These are phyloP conservation scores for Tachysurus fulvidraco DNA, from an alignment of 2,113 vertebrate genomes.

Conservation along the genomic window DNA sequence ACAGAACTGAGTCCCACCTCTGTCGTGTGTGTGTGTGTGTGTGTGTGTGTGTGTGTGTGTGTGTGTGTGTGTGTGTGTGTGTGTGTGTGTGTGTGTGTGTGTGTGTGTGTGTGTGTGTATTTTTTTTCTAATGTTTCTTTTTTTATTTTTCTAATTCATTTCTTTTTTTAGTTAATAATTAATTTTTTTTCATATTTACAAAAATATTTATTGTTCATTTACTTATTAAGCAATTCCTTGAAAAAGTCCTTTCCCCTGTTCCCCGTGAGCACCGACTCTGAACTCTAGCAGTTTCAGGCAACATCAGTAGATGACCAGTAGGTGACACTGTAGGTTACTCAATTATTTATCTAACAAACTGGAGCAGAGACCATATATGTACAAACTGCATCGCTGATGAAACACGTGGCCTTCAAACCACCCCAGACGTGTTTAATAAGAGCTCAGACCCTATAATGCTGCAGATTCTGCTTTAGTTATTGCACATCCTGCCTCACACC, in stretches of 20 bases:
- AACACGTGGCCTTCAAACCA: not conserved
- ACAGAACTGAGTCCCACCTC: not conserved
- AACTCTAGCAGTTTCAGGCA: not conserved
- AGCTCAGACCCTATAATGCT: not conserved
- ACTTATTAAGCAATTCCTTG: not conserved
- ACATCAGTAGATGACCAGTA: not conserved
- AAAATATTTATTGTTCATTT: not conserved
- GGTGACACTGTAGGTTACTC: slow-evolving; percentile 12
- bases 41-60: too few relatives aligned
- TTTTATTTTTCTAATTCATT: too few relatives aligned
- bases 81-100: too few relatives aligned
- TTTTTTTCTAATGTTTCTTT: too few relatives aligned
- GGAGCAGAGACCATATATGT: not conserved
- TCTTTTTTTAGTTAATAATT: too few relatives aligned
- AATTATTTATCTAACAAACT: not conserved
- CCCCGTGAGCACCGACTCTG: not conserved
- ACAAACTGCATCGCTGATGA: slow-evolving; percentile 19
- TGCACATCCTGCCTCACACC: not conserved
- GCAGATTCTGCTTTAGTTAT: not conserved
- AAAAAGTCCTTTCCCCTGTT: not conserved
- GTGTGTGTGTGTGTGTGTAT: too few relatives aligned
- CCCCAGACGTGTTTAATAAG: not conserved
- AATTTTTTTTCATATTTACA: too few relatives aligned
- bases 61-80: too few relatives aligned
- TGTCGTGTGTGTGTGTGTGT: too few relatives aligned